Evolutionary conservation across 2,113 vertebrate genomes (phyloP).

Genomic region (Craseonycteris thonglongyai): DNA sequence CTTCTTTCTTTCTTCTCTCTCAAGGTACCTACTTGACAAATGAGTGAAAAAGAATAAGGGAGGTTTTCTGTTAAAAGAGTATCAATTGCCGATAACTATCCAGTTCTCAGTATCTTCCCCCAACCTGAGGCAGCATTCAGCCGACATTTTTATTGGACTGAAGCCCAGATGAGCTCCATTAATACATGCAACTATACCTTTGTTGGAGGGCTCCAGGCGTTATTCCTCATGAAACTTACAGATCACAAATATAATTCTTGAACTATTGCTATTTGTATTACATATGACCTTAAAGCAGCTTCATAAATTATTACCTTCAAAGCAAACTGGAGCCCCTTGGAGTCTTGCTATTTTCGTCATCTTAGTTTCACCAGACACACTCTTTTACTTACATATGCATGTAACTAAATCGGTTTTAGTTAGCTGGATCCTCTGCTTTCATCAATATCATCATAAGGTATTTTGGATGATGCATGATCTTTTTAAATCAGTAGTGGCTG

Average conservation of each 20-base stretch:
- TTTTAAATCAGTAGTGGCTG: not conserved
- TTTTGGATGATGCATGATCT: not conserved
- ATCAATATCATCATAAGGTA: not conserved
- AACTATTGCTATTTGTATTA: constrained; percentile 50
- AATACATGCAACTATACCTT: constrained; percentile 65
- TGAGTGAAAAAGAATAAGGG: not conserved
- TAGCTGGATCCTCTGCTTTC: not conserved
- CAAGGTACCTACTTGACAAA: not conserved
- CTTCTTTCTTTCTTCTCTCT: not conserved
- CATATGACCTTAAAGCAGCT: constrained; percentile 32
- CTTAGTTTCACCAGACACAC: not conserved
- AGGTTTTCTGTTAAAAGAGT: not conserved
- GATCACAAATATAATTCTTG: constrained; percentile 1
- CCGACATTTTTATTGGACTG: constrained; percentile 60
- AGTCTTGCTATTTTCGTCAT: not conserved
- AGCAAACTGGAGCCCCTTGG: not conserved
- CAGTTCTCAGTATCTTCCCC: not conserved
- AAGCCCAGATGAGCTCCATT: constrained; percentile 51
- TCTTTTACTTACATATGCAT: not conserved
- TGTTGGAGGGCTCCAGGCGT: constrained; percentile 46
- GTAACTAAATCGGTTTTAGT: not conserved
- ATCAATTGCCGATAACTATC: constrained; percentile 20
- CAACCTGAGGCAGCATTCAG: constrained; percentile 35
- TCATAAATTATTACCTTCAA: constrained; percentile 27
- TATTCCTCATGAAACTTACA: constrained; percentile 47